Percentiles rank a stretch among this genome's conserved stretches.
phyloP scores from a whole-genome alignment of 2,888 invertebrate species.

The Nematopogon swammerdamellus region DNA sequence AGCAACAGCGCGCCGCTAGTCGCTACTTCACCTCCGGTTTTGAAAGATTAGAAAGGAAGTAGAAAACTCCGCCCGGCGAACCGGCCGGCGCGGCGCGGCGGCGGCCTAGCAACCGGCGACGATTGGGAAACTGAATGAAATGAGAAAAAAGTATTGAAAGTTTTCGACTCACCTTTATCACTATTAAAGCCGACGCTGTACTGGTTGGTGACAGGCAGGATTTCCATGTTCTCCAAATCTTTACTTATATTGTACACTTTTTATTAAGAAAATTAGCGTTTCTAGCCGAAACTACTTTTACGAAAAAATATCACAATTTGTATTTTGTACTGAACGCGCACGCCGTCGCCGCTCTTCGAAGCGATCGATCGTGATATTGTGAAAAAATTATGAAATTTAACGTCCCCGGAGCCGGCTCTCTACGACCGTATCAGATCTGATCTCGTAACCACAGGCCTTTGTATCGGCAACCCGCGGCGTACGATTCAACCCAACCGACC shows the following conservation, averaged over 20 bases:
- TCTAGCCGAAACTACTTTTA: slow-evolving; percentile 45
- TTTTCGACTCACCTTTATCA: slow-evolving; percentile 63
- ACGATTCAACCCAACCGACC: slow-evolving; percentile 46
- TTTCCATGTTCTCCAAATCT: slow-evolving; percentile 69
- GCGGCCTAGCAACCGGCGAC: no score
- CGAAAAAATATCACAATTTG: slow-evolving; percentile 56
- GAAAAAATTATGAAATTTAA: neutral
- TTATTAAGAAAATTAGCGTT: slow-evolving; percentile 39
- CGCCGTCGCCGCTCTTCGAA: slow-evolving; percentile 10
- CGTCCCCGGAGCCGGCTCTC: neutral
- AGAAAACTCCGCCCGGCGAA: slow-evolving; percentile 36
- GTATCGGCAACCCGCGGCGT: slow-evolving; percentile 43
- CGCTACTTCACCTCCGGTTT: slow-evolving; percentile 20
- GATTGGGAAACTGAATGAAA: slow-evolving; percentile 3
- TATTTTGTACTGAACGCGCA: slow-evolving; percentile 53
- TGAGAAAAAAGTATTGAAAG: slow-evolving; percentile 30
- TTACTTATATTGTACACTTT: slow-evolving; percentile 58
- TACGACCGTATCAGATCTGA: slow-evolving; percentile 52
- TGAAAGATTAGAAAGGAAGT: slow-evolving; percentile 10
- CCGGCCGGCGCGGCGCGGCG: neutral
- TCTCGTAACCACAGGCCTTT: slow-evolving; percentile 53
- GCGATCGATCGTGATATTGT: neutral
- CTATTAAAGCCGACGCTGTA: slow-evolving; percentile 73
- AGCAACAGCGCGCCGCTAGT: slow-evolving; percentile 28
- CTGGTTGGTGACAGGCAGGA: slow-evolving; percentile 73